Percentiles rank a stretch among this genome's conserved stretches.
These are phyloP conservation scores for Psittacus erithacus DNA, from an alignment of 2,113 vertebrate species.

Conservation along the genomic window DNA sequence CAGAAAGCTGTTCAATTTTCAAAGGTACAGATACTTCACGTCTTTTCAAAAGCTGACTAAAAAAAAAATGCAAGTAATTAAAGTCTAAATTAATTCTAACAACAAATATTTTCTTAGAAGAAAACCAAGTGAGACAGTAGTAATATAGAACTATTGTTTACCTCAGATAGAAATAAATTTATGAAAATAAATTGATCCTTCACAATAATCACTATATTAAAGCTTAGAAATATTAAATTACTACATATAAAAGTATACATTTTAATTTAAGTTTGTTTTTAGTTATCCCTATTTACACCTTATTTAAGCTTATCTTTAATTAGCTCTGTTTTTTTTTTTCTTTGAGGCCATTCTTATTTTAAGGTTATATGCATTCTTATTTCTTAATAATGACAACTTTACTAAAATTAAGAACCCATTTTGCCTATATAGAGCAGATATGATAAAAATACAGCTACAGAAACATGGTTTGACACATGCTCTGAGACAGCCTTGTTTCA, in stretches of 20 bases:
- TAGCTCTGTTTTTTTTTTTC: neutral
- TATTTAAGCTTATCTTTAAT: neutral
- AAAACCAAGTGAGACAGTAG: neutral
- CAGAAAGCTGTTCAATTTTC: slow-evolving; percentile 89
- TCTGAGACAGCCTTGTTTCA: neutral
- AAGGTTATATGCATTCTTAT: neutral
- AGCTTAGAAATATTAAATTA: neutral
- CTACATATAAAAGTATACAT: neutral
- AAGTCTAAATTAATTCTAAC: neutral
- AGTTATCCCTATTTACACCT: neutral
- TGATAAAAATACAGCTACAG: neutral
- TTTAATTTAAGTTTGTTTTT: neutral
- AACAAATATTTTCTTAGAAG: neutral
- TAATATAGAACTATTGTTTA: neutral
- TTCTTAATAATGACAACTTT: neutral
- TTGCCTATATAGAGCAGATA: neutral
- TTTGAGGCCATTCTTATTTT: neutral
- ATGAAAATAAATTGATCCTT: neutral
- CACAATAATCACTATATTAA: neutral
- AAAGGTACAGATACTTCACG: slow-evolving; percentile 90
- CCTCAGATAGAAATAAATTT: neutral
- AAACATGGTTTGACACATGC: neutral
- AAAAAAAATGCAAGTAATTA: slow-evolving; percentile 41
- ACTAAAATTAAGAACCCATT: neutral
- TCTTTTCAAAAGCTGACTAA: slow-evolving; percentile 93